Evolutionary conservation across 1,140 invertebrate genomes (phyloP), one percentile per base, ranked within the genome.

Genomic region (Adelges cooleyi): DNA sequence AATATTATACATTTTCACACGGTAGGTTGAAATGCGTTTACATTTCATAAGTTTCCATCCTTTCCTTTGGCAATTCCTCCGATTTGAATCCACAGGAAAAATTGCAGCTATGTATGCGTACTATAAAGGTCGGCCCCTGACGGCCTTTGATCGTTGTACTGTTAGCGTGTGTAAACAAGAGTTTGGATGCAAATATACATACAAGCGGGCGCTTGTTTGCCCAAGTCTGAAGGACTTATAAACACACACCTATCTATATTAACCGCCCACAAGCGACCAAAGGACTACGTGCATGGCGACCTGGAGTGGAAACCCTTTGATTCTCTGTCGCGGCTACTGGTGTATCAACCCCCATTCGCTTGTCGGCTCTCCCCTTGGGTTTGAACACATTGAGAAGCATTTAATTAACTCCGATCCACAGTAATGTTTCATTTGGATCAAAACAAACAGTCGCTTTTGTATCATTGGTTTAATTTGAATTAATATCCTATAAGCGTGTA

Each of bases 101-200:
- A 38, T 42, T 59, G 40, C 40, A n/a, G 15, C 56, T 15, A 33
- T 11, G 40, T 1, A 17, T 23, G 2, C 10, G 25, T 2, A 6
- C 25, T n/a, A 27, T 33, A 27, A 52, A 2, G 36, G 52, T 40
- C 20, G 18, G 29, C 11, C 29, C 5, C 11, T 15, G 2, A 1
- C 56, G 42, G 46, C 46, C 56, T 62, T 62, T 62, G 56, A 62
- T 62, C 40, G 56, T 13, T 42, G 56, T 62, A 62, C 56, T 42
- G 56, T 62, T 62, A 62, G 46, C 56, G 56, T 62, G 56, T 62
- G 56, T 62, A 62, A 62, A 62, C 56, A 62, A 62, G 56, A 62
- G 56, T 62, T 62, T 62, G 46, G 56, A 62, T 62, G 56, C 56
- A 46, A 62, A 62, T 62, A 62, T 46, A 62, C 56, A 62, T 33